Base-by-base conservation (phyloP, 2,888 invertebrate species). In the Creontiades dilutus region DNA sequence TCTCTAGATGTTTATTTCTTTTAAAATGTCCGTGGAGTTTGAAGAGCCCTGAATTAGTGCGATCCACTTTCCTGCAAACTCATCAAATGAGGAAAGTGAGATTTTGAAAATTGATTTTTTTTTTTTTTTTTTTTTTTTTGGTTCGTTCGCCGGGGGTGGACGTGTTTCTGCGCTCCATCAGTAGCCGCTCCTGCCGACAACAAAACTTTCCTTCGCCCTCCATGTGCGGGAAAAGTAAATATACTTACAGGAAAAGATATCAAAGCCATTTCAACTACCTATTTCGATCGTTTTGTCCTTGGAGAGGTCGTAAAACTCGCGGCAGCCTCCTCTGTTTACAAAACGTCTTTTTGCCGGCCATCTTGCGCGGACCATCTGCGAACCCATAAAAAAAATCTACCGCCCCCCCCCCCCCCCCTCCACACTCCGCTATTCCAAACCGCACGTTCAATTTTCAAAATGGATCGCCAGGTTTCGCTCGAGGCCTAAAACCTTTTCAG, bases 281-380 rank as follows among this genome's bases (percentile, higher is more conserved):
- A 68, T 68, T 68, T 68, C 68, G 68, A 68, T 68, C 68, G 23
- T 68, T 68, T 27, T 27, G 68, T 68, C 68, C 68, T 68, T 68
- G 68, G 19, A 23, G 68, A 11, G 13, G 68, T 23, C 19, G 68
- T 68, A 68, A 68, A 68, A 68, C 52, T 61, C 61, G 7, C 19
- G n/a, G n/a, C 19, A 19, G 61, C 61, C n/a, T 19, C 61, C n/a
- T 61, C 61, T 61, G 61, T 61, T 61, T 61, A 61, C 61, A 61
- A 23, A 23, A 23, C 68, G 23, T 23, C 68, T 27, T 68, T 68
- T 68, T 23, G 68, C 68, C 68, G 68, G 68, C 68, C 68, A 68
- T 68, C 68, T 68, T 68, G 68, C 68, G 23, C 68, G 68, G 23
- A 68, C 68, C 68, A 68, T 68, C 68, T 68, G 68, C 68, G 68